Base-by-base conservation (phyloP, 2,888 invertebrate genomes). In the Parapristionchus giblindavisi region DNA sequence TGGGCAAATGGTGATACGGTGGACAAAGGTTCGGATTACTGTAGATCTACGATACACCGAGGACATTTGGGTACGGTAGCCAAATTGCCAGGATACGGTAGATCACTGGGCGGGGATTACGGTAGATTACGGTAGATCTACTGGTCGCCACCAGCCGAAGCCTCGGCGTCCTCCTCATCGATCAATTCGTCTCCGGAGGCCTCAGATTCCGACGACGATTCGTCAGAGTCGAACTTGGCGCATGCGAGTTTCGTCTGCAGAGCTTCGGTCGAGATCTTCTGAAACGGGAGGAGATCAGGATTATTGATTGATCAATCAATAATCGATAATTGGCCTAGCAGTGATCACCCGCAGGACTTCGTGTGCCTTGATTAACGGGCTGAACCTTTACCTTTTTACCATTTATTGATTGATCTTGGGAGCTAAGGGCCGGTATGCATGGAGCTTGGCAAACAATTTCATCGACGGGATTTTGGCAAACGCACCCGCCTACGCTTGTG, bases 211-310 rank as follows among this genome's bases (percentile, higher is more conserved):
- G 51, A 52, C 36, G 43, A 43, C 4, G 68, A 68, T n/a, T 34
- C 68, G 68, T 68, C 68, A 32, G 68, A 68, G 68, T 68, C 68
- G 52, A 68, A 68, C 68, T 68, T 68, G 51, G 48, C 52, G 52
- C 68, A 68, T 27, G 68, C 68, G n/a, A 68, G 34, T 52, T 17
- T 68, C 34, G 34, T 38, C 51, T 32, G 17, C 51, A 68, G 68
- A 5, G 24, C 68, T 27, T 68, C 68, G 24, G 68, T 68, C 11
- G 51, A 14, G 34, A 68, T 21, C 36, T 52, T 48, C 68, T 68
- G 68, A 29, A 68, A 68, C 32, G 48, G 48, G 48, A n/a, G n/a
- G n/a, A n/a, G n/a, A n/a, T n/a, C n/a, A n/a, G n/a, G n/a, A 61
- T 17, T 38, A 43, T 29, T 21, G 17, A 24, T n/a, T n/a, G 36